Base-by-base conservation (phyloP, 1,140 invertebrate genomes). In the Monomorium pharaonis region DNA sequence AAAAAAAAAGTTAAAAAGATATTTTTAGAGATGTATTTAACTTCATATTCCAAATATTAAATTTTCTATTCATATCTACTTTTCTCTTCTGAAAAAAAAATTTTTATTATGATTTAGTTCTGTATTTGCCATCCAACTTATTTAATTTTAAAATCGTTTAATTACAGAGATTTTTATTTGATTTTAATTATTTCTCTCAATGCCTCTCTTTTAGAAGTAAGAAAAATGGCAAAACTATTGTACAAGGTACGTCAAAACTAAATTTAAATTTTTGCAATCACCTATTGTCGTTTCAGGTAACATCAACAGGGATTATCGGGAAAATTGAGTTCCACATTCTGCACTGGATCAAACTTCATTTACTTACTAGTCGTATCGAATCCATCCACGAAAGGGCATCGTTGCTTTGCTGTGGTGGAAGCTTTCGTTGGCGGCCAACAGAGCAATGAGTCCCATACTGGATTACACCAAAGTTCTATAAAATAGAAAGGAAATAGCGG, bases 381-480 rank as follows among this genome's bases (percentile, higher is more conserved):
- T 62, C 97, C 97, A 84, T 97, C 97, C 54, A 95, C 95, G 10
- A 95, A 94, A 1, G 97, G 98, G 94, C 98, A 98, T 89, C 95
- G 95, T 90, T 97, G 96, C 51, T 94, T 96, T 12, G 96, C 95
- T 2, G 95, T 95, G 1, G 95, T 95, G 3, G 96, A 96, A 4
- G 96, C 96, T 84, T 95, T 95, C 9, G 97, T 97, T 1, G 97
- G 96, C 9, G 97, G 97, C 98, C 98, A 98, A 91, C 98, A 98
- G 3, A 97, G 95, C 72, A 97, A 95, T 10, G 95, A 96, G 93
- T 98, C 97, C 96, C 96, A 98, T 7, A 96, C 97, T 90, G 96
- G 96, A 85, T 96, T 96, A 93, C 97, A 98, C 94, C 96, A 97
- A 12, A 94, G 89, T 85, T 95, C 96, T 96, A 91, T 10, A 94